These are phyloP conservation scores for Dysmachus trigonus DNA, from an alignment of 2,888 invertebrate genomes.

Conservation along the genomic window DNA sequence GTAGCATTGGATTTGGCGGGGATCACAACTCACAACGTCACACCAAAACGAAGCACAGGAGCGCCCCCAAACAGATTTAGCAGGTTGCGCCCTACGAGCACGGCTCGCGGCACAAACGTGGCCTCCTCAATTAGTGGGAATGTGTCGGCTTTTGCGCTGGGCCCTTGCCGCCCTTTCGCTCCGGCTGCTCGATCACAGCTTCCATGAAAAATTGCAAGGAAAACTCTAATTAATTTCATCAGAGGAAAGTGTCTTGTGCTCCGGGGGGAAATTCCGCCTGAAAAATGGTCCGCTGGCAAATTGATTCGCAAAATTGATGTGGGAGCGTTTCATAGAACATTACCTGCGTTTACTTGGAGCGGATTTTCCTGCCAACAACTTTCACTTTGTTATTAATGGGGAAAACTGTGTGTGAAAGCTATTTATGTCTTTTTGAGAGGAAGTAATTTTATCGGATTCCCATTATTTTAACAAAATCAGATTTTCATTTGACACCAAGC, in stretches of 20 bases:
- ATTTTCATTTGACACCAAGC: background rate
- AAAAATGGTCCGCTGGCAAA: background rate
- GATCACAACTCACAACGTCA: conserved; percentile 40
- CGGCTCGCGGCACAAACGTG: background rate
- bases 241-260: background rate
- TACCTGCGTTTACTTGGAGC: background rate
- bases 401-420: background rate
- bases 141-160: conserved; percentile 40
- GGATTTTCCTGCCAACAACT: background rate
- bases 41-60: background rate
- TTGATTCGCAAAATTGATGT: background rate
- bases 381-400: background rate
- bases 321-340: background rate
- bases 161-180: background rate
- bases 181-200: background rate
- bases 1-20: conserved; percentile 41
- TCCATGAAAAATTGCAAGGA: conserved; percentile 18
- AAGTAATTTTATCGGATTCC: too few species aligned
- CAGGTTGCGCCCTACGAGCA: conserved; percentile 48
- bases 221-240: conserved; percentile 1
- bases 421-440: background rate
- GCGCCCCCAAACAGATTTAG: conserved; percentile 44
- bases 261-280: background rate
- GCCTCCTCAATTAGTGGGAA: conserved; percentile 41
- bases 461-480: background rate